These are phyloP conservation scores for Pangasius larnaudii DNA, from an alignment of 2,797 vertebrate genomes.

Conservation along the genomic window DNA sequence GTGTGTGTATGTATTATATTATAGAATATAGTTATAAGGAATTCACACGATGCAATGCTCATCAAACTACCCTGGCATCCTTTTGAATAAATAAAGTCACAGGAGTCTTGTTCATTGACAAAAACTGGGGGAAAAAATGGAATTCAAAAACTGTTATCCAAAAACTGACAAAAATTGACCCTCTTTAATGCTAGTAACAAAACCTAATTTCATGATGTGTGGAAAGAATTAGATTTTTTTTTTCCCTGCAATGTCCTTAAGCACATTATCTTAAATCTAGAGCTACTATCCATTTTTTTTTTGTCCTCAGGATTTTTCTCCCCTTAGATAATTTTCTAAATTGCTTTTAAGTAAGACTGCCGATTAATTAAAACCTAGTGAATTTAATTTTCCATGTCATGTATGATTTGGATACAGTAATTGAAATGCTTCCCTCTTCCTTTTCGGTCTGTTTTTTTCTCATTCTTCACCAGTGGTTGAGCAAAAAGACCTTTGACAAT, in stretches of 20 bases:
- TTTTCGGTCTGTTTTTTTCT: conserved; percentile 33
- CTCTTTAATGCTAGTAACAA: not conserved
- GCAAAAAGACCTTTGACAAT: conserved; percentile 56
- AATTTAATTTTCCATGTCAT: conserved; percentile 76
- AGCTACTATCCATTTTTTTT: conserved; percentile 46
- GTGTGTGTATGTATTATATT: too few relatives aligned
- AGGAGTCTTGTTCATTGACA: not conserved
- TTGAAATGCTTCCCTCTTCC: conserved; percentile 69
- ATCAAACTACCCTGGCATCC: not conserved
- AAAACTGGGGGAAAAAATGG: not conserved
- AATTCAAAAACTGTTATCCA: too few relatives aligned
- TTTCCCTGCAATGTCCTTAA: not conserved
- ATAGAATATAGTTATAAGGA: not conserved
- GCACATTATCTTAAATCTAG: conserved; percentile 41
- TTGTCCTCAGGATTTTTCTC: conserved; percentile 64
- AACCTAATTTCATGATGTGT: conserved; percentile 12
- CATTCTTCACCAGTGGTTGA: conserved; percentile 51
- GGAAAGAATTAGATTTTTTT: not conserved
- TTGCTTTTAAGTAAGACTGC: conserved; percentile 80
- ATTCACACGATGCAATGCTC: not conserved
- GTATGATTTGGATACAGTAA: conserved; percentile 74
- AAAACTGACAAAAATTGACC: not conserved
- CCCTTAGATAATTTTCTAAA: conserved; percentile 77
- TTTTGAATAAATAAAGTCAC: not conserved
- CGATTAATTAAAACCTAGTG: conserved; percentile 81